Conservation (phyloP, 2,113 vertebrate genomes). For the Mormoops blainvillei region DNA sequence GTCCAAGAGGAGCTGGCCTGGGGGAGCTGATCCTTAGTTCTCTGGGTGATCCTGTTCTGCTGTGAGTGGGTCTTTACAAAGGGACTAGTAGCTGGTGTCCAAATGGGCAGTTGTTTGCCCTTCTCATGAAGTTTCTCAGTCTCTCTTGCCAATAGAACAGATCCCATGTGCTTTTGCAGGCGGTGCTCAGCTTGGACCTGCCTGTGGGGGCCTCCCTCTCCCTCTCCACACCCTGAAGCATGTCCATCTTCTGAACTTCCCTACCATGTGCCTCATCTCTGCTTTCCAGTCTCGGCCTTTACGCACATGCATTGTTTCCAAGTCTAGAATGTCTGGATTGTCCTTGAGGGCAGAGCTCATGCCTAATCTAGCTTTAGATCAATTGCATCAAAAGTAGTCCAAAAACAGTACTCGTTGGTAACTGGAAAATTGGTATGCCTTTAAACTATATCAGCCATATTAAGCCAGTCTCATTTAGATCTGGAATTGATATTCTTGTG, state of each 20-base stretch:
- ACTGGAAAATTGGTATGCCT: neutral
- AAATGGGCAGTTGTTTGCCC: neutral
- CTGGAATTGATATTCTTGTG: neutral
- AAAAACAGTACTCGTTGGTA: neutral
- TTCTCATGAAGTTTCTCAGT: neutral
- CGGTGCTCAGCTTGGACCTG: neutral
- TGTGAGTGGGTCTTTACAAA: neutral
- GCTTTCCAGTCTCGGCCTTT: neutral
- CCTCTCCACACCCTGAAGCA: neutral
- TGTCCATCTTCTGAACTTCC: fast-evolving
- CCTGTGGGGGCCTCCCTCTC: neutral
- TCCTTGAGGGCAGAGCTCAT: neutral
- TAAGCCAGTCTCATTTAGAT: neutral
- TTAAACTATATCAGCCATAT: neutral
- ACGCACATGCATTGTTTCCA: neutral
- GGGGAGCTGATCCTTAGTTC: neutral
- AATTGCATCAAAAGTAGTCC: neutral
- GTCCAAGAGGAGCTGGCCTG: neutral
- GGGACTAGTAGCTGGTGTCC: neutral
- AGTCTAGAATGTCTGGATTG: neutral
- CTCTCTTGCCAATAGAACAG: neutral
- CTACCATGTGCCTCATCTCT: fast-evolving
- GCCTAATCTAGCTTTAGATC: neutral
- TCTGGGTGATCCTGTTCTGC: neutral
- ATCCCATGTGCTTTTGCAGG: neutral